A percentile compares a stretch with the other conserved stretches of the same genome.
phyloP scores from a whole-genome alignment of 1,140 invertebrate species.

The Megalopta genalis region DNA sequence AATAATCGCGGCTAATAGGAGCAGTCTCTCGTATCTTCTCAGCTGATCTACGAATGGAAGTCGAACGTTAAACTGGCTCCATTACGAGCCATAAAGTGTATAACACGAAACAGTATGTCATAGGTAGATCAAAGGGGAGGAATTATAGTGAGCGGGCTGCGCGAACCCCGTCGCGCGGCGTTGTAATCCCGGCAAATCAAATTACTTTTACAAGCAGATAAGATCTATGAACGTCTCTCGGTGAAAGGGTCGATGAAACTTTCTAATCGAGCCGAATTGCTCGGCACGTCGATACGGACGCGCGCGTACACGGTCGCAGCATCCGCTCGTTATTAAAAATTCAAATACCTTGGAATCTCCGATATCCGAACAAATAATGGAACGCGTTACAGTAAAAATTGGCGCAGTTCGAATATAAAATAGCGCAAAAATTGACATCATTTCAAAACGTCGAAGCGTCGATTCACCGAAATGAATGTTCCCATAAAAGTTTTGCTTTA shows the following conservation, averaged over 20 bases:
- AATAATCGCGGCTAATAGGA: not conserved
- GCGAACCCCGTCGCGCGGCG: not conserved
- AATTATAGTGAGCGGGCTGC: constrained; percentile 6
- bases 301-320: too few species aligned
- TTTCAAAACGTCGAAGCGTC: too few species aligned
- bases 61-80: constrained; percentile 7
- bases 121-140: constrained; percentile 30
- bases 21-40: not conserved
- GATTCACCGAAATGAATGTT: too few species aligned
- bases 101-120: constrained; percentile 30
- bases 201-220: constrained; percentile 36
- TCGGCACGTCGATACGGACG: not conserved
- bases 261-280: constrained; percentile 3
- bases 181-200: constrained; percentile 37
- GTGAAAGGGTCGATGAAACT: constrained; percentile 12
- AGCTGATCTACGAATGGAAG: not conserved
- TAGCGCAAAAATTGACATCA: too few species aligned
- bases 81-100: constrained; percentile 29
- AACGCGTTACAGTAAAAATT: too few species aligned
- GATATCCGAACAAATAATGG: too few species aligned
- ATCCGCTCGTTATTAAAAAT: not conserved
- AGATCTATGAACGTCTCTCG: constrained; percentile 32
- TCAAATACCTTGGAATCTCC: not conserved
- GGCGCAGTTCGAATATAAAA: too few species aligned
- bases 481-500: too few species aligned